Evolutionary conservation across 2,888 invertebrate species (phyloP), one percentile per base, ranked within the genome.

Genomic region (Mimachlamys varia): DNA sequence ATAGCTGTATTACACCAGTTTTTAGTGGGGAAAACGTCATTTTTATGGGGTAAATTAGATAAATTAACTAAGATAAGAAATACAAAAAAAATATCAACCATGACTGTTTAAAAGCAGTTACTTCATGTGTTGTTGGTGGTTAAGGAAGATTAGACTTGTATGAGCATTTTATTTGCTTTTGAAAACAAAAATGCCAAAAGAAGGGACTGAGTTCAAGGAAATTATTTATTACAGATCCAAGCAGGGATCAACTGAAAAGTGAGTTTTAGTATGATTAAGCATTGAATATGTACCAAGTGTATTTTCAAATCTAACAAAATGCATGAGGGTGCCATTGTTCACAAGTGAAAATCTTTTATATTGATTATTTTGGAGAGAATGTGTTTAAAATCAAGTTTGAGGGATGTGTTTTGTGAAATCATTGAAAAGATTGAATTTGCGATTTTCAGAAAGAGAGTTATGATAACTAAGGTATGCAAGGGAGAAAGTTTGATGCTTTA

Each of bases 191-290:
- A 3, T 44, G 44, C 4, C 7, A 44, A 44, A 44, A 44, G 7
- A 44, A 76, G n/a, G 76, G 27, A 10, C 15, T 76, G 76, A 76
- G 76, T 76, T 76, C 12, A 33, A 76, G 76, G 33, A 76, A 76
- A 76, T 76, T 76, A 33, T 76, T 76, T 76, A 76, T 76, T 76
- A 76, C 76, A 76, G 76, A 76, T 76, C 76, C 76, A 76, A 76
- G 76, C 76, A 76, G 33, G 76, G 33, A 76, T 76, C 76, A 5
- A 76, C 27, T 76, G 76, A 76, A 76, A 76, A 76, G 76, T 76
- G 76, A 76, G 76, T 76, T 76, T 27, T 58, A 58, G 22, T 58
- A 22, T 19, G 58, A 22, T 19, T 19, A 22, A 58, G 58, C 22
- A 58, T 19, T 22, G n/a, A 58, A n/a, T 19, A 58, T 10, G 58